phyloP scores from a whole-genome alignment of 1,140 invertebrate genomes.

The Diabrotica undecimpunctata region DNA sequence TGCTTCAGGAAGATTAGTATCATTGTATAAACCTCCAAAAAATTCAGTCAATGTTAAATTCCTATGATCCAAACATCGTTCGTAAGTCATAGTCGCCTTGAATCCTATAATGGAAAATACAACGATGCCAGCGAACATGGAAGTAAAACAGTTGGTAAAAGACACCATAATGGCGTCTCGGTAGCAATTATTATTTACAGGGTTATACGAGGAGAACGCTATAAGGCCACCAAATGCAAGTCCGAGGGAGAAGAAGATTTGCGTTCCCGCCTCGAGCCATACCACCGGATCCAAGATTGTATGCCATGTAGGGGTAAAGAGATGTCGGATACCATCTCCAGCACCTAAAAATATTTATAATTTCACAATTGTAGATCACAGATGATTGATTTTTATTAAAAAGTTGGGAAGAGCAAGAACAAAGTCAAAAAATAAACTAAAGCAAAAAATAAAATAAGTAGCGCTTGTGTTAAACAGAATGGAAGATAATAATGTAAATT shows the following conservation, averaged over 20 bases:
- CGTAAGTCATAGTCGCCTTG: conserved; percentile 82
- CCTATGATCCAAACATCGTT: conserved; percentile 65
- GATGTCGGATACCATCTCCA: conserved; percentile 80
- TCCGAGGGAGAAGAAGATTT: conserved; percentile 96
- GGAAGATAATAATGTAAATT: too few species aligned
- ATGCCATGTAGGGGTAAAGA: conserved; percentile 84
- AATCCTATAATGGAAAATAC: conserved; percentile 97
- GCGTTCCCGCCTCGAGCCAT: conserved; percentile 92
- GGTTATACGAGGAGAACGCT: conserved; percentile 94
- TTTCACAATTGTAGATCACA: background rate
- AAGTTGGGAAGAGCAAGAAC: too few species aligned
- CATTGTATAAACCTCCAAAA: conserved; percentile 51
- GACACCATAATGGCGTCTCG: conserved; percentile 92
- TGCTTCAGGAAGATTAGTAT: conserved; percentile 50
- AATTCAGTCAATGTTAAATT: conserved; percentile 58
- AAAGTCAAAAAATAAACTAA: too few species aligned
- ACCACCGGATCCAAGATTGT: conserved; percentile 78
- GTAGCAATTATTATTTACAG: conserved; percentile 93
- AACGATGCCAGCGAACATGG: conserved; percentile 96
- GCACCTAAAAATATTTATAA: conserved; percentile 53
- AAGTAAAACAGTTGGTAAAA: conserved; percentile 91
- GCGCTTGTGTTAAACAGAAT: too few species aligned
- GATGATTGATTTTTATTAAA: too few species aligned
- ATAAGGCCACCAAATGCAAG: conserved; percentile 92
- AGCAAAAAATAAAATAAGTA: too few species aligned